Evolutionary conservation across 2,888 invertebrate genomes (phyloP).

Genomic region (Iselma pallidipennis): DNA sequence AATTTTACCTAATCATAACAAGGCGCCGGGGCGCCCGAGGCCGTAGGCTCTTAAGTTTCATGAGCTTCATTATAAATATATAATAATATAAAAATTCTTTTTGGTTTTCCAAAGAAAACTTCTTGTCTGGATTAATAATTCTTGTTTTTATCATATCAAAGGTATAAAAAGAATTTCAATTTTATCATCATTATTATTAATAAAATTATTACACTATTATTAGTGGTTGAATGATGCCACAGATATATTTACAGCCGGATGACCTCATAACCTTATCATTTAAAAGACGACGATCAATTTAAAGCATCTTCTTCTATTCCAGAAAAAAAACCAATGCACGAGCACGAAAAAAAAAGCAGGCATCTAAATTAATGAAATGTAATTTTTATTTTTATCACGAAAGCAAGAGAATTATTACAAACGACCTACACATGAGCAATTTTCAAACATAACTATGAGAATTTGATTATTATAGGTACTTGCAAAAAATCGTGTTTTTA

Average conservation of each 20-base stretch:
- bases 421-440: no score
- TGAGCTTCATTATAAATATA: no score
- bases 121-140: no score
- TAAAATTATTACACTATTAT: not conserved
- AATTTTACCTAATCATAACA: no score
- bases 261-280: slow-evolving; percentile 24
- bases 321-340: not conserved
- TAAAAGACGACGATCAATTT: slow-evolving; percentile 11
- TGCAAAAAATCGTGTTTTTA: no score
- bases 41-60: no score
- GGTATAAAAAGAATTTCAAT: not conserved
- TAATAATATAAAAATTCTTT: no score
- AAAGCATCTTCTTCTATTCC: not conserved
- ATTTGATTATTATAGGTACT: no score
- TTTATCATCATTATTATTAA: not conserved
- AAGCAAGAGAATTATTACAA: not conserved
- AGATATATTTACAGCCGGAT: slow-evolving; percentile 15
- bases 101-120: no score
- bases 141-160: not conserved
- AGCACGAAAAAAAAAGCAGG: not conserved
- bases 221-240: not conserved
- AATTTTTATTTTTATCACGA: not conserved
- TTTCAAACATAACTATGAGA: no score
- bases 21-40: no score
- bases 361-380: not conserved